These are phyloP conservation scores for Hippasteria phrygiana DNA, from an alignment of 53 echinoderm and acorn worm species.

Conservation along the genomic window DNA sequence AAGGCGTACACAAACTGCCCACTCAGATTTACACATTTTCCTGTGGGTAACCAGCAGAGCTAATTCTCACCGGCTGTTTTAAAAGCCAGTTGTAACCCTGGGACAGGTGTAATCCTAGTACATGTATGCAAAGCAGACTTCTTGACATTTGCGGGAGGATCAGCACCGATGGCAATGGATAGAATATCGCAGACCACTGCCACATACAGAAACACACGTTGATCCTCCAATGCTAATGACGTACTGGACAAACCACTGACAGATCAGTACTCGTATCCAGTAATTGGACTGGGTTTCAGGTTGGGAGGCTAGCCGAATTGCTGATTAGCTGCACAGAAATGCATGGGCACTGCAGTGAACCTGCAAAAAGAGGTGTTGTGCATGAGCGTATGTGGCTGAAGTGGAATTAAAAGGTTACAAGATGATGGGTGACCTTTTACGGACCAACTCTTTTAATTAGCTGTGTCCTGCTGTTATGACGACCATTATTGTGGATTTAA, in stretches of 20 bases:
- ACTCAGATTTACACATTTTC: conserved; percentile 40
- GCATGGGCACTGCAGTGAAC: neutral
- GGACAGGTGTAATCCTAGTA: conserved; percentile 34
- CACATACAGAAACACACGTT: conserved; percentile 31
- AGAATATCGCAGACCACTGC: neutral
- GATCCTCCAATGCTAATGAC: conserved; percentile 48
- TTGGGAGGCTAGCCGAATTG: neutral
- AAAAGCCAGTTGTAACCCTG: conserved; percentile 43
- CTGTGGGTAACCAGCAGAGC: conserved; percentile 1
- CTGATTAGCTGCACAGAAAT: neutral
- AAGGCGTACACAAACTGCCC: conserved; percentile 17
- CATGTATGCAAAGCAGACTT: conserved; percentile 10
- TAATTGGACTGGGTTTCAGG: conserved; percentile 54
- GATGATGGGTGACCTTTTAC: neutral
- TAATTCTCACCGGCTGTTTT: conserved; percentile 58
- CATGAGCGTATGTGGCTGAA: too few relatives aligned
- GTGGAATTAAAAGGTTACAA: neutral
- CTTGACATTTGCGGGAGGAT: conserved; percentile 7
- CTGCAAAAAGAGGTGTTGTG: too few relatives aligned
- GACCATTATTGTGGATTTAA: neutral
- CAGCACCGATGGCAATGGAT: neutral
- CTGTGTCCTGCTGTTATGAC: conserved; percentile 38
- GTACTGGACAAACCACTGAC: conserved; percentile 37
- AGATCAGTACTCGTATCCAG: conserved; percentile 29
- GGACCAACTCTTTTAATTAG: conserved; percentile 39